Conservation (phyloP, 2,797 vertebrate species). For the Mionectes olivaceus region DNA sequence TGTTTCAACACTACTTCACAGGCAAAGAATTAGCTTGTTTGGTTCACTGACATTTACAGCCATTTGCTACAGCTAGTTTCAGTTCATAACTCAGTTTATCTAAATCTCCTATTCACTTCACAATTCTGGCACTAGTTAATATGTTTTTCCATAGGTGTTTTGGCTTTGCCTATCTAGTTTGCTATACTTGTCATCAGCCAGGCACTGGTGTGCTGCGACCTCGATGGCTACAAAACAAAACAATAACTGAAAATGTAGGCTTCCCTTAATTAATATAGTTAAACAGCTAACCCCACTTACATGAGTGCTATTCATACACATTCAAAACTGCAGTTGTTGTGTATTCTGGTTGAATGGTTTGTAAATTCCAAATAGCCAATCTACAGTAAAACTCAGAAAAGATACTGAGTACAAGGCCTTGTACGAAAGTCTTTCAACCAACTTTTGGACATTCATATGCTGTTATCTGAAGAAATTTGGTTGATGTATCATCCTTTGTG, state of each 20-base stretch:
- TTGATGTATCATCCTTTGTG: neutral
- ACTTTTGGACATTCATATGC: neutral
- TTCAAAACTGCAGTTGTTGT: neutral
- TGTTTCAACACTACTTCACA: conserved; percentile 44
- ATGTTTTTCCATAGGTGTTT: conserved; percentile 20
- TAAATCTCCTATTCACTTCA: conserved; percentile 60
- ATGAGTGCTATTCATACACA: neutral
- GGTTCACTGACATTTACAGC: conserved; percentile 71
- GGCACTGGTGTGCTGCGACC: neutral
- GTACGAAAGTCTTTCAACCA: neutral
- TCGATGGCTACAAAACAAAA: neutral
- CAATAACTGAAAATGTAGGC: neutral
- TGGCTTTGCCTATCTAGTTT: neutral
- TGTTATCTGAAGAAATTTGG: conserved; percentile 42
- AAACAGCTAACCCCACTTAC: neutral
- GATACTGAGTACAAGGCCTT: neutral
- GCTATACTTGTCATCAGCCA: neutral
- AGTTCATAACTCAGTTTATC: conserved; percentile 60
- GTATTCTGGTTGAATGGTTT: neutral
- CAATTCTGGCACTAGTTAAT: conserved; percentile 44
- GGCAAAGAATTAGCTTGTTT: conserved; percentile 61
- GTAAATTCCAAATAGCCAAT: neutral
- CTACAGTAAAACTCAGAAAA: neutral
- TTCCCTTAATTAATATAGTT: neutral
- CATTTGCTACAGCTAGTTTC: conserved; percentile 40